Evolutionary conservation across 2,113 vertebrate genomes (phyloP), one percentile per base, ranked within the genome.

Genomic region (Morone chrysops): DNA sequence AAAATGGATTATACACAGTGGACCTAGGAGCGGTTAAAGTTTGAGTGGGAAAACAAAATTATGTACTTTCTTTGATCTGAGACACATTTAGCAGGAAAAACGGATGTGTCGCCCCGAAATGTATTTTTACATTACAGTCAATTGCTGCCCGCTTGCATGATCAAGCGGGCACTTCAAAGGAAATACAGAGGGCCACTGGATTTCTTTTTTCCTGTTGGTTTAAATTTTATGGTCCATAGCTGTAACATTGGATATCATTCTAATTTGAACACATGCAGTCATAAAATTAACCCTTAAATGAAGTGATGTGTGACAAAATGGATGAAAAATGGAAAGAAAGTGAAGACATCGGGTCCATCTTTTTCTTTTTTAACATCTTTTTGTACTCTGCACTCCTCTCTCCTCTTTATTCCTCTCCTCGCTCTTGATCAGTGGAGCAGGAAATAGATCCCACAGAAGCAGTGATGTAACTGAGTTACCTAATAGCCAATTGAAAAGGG

Each of bases 41-140:
- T 87, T 70, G 59, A 85, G 77, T 68, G 71, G 83, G 65, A 86
- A 85, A 83, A 89, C 75, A 84, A 91, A 90, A 89, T 87, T 36
- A 80, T 84, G 79, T 84, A 84, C 78, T 83, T 84, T 72, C 87
- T 94, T 93, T 93, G 88, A 94, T 88, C 82, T 79, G 62, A 79
- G 81, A 84, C 81, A 82, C 81, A 83, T 93, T 93, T 85, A 87
- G 87, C 72, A 73, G 80, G 74, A 80, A 86, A 85, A 88, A 88
- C 50, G 84, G 71, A 87, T 88, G 76, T 88, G 85, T 85, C 89
- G 66, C 82, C 81, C 31, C 54, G 12, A 54, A 87, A 87, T 70
- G 48, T 68, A 73, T 87, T 83, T 88, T 77, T 68, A 89, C 80
- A 87, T 87, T 90, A 67, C 53, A 81, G 78, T 60, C 41, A 48